Conservation (phyloP, 2,113 vertebrate species). For the Arvicanthis niloticus region DNA sequence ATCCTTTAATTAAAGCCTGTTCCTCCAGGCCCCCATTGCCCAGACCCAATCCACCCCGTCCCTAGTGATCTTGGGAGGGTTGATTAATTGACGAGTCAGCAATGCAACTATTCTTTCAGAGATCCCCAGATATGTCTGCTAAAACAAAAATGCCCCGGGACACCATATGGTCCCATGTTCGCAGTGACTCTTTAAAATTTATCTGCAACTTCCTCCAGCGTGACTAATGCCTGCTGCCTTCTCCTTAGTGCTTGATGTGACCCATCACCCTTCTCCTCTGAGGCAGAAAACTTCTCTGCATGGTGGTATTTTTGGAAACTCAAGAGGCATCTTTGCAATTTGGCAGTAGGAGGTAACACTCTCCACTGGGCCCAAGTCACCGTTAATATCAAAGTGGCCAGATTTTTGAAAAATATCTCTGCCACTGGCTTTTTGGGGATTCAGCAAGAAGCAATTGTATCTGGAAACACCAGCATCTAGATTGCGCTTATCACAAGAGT, state of each 20-base stretch:
- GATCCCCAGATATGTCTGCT: constrained; percentile 74
- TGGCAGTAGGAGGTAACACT: constrained; percentile 57
- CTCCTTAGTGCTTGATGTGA: constrained; percentile 79
- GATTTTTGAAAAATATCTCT: constrained; percentile 85
- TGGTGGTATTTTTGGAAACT: constrained; percentile 78
- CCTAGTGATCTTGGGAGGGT: constrained; percentile 71
- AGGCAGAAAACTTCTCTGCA: constrained; percentile 81
- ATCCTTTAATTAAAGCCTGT: constrained; percentile 82
- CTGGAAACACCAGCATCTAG: constrained; percentile 72
- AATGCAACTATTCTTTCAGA: constrained; percentile 71
- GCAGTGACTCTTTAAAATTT: constrained; percentile 77
- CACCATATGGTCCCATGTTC: constrained; percentile 63
- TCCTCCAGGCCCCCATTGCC: constrained; percentile 68
- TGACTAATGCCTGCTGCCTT: constrained; percentile 83
- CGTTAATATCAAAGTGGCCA: constrained; percentile 70
- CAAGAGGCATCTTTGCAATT: constrained; percentile 74
- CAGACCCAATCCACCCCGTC: constrained; percentile 58
- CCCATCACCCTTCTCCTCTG: constrained; percentile 83
- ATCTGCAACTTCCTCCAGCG: constrained; percentile 76
- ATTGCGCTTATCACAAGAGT: constrained; percentile 77
- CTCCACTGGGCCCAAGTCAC: constrained; percentile 62
- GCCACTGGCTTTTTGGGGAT: constrained; percentile 62
- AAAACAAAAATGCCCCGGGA: constrained; percentile 78
- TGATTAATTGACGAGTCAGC: constrained; percentile 79
- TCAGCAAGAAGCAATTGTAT: constrained; percentile 81